phyloP scores from a whole-genome alignment of 2,888 invertebrate genomes.

The Nemotelus nigrinus region DNA sequence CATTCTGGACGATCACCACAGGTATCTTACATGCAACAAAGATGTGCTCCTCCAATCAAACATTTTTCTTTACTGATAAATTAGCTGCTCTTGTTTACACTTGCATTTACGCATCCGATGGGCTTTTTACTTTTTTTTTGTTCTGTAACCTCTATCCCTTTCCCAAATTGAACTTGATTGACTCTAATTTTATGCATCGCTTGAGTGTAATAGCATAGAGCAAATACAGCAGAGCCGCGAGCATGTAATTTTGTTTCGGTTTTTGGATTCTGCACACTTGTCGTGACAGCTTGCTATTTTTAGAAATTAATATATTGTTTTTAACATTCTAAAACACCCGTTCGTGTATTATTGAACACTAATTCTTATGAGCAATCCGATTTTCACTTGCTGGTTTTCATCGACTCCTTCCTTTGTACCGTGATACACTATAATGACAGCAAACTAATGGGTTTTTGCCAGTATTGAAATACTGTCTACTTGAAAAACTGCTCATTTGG shows the following conservation, averaged over 20 bases:
- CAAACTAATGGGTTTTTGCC: too few relatives aligned
- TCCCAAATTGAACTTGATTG: background rate
- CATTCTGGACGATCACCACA: constrained; percentile 24
- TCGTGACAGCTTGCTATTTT: constrained; percentile 28
- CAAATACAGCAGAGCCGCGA: background rate
- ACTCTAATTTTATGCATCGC: constrained; percentile 7
- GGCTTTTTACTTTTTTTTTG: constrained; percentile 5
- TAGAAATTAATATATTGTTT: constrained; percentile 35
- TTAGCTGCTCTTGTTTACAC: constrained; percentile 3
- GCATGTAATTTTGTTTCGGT: background rate
- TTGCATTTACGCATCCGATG: background rate
- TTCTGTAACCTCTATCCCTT: constrained; percentile 24
- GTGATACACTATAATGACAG: too few relatives aligned
- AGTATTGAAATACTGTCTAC: too few relatives aligned
- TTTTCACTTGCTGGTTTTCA: too few relatives aligned
- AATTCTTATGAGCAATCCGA: too few relatives aligned
- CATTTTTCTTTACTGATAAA: background rate
- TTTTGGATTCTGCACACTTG: constrained; percentile 10
- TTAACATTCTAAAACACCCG: background rate
- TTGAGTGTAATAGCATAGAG: background rate
- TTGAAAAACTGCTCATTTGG: too few relatives aligned
- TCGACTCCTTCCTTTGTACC: too few relatives aligned
- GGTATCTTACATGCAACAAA: constrained; percentile 17
- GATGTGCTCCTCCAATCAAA: constrained; percentile 11
- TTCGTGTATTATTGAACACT: background rate